phyloP scores from a whole-genome alignment of 2,888 invertebrate genomes.

The Penaeus monodon region DNA sequence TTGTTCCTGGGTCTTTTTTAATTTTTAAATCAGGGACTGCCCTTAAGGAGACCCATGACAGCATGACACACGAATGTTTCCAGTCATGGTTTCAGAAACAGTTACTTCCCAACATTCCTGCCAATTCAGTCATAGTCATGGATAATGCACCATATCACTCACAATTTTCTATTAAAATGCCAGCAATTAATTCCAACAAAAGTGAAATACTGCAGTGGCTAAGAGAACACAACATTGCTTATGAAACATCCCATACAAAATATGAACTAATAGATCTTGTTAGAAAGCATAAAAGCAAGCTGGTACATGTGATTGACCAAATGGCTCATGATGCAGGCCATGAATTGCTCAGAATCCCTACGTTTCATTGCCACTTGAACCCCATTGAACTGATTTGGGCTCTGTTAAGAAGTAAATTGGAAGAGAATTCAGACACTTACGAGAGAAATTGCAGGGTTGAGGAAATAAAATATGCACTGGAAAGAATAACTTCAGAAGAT shows the following conservation, averaged over 20 bases:
- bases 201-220: constrained; percentile 36
- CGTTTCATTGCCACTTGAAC: constrained; percentile 55
- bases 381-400: constrained; percentile 57
- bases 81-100: constrained; percentile 23
- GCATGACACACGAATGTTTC: constrained; percentile 9
- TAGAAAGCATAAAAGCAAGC: constrained; percentile 10
- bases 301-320: constrained; percentile 38
- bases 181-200: constrained; percentile 21
- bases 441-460: background rate
- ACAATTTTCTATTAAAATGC: constrained; percentile 21
- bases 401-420: constrained; percentile 21
- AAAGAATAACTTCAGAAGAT: background rate
- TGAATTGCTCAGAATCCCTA: constrained; percentile 51
- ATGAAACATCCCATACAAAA: constrained; percentile 30
- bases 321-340: constrained; percentile 45
- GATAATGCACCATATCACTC: constrained; percentile 36
- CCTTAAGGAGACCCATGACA: constrained; percentile 8
- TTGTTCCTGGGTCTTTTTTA: constrained; percentile 22
- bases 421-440: background rate
- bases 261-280: constrained; percentile 26
- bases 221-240: constrained; percentile 32
- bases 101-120: constrained; percentile 31
- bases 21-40: background rate
- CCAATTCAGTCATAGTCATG: constrained; percentile 36
- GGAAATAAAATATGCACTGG: background rate